These are phyloP conservation scores for Archilochus colubris DNA, from an alignment of 2,113 vertebrate species.

Conservation along the genomic window DNA sequence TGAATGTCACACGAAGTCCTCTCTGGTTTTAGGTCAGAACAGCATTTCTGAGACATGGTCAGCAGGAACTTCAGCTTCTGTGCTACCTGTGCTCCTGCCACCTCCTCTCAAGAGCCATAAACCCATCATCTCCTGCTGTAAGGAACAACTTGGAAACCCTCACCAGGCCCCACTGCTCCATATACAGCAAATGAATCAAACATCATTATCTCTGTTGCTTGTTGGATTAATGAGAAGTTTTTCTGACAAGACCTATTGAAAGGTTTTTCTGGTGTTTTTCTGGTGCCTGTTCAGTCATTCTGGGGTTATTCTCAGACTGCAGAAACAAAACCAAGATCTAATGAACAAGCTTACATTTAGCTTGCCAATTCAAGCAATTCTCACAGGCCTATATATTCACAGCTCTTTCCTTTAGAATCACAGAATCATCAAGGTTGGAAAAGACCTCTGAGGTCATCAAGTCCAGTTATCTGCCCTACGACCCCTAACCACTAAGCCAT, in stretches of 20 bases:
- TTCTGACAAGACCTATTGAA: neutral
- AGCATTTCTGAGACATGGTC: neutral
- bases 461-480: no score
- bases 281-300: neutral
- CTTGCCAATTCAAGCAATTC: neutral
- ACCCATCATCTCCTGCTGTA: neutral
- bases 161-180: neutral
- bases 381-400: neutral
- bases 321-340: neutral
- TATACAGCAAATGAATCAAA: fast-evolving
- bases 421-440: no score
- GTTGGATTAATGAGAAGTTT: neutral
- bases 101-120: neutral
- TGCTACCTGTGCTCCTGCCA: no score
- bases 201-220: neutral
- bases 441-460: no score
- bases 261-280: neutral
- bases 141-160: neutral
- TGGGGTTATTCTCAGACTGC: neutral
- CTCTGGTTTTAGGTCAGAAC: neutral
- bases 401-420: neutral
- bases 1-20: fast-evolving
- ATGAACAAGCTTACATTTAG: neutral
- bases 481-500: no score
- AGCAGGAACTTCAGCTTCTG: neutral